A percentile compares a stretch with the other conserved stretches of the same genome.
These are phyloP conservation scores for Aselliscus stoliczkanus DNA, from an alignment of 2,797 vertebrate genomes.

Conservation along the genomic window DNA sequence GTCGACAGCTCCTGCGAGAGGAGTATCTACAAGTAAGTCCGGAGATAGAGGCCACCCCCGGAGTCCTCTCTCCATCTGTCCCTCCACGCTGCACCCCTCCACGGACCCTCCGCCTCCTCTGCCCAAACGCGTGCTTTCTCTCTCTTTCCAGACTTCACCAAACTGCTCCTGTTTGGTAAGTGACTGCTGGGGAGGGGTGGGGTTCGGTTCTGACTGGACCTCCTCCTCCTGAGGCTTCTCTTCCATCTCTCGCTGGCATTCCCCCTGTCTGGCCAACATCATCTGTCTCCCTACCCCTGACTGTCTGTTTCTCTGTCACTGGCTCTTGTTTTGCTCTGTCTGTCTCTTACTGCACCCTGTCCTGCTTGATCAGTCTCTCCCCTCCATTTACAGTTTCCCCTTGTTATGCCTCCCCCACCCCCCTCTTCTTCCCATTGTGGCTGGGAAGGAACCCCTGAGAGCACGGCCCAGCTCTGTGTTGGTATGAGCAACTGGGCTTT, in stretches of 20 bases:
- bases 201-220: constrained; percentile 17
- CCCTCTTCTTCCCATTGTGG: background rate
- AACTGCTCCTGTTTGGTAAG: constrained; percentile 88
- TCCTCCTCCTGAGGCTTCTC: background rate
- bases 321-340: background rate
- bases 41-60: background rate
- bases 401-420: background rate
- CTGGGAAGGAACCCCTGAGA: background rate
- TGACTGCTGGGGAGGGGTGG: constrained; percentile 69
- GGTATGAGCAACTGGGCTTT: background rate
- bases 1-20: constrained; percentile 69
- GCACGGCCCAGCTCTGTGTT: background rate
- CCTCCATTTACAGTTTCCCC: background rate
- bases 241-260: background rate
- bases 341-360: background rate
- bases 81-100: constrained; percentile 55
- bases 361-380: background rate
- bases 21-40: constrained; percentile 87
- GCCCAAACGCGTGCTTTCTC: constrained; percentile 70
- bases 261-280: background rate
- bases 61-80: constrained; percentile 31
- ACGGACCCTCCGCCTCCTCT: constrained; percentile 73
- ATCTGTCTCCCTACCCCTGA: background rate
- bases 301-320: background rate
- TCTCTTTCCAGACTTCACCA: constrained; percentile 88